These are phyloP conservation scores for Clamator glandarius DNA, from an alignment of 2,797 vertebrate species.

Conservation along the genomic window DNA sequence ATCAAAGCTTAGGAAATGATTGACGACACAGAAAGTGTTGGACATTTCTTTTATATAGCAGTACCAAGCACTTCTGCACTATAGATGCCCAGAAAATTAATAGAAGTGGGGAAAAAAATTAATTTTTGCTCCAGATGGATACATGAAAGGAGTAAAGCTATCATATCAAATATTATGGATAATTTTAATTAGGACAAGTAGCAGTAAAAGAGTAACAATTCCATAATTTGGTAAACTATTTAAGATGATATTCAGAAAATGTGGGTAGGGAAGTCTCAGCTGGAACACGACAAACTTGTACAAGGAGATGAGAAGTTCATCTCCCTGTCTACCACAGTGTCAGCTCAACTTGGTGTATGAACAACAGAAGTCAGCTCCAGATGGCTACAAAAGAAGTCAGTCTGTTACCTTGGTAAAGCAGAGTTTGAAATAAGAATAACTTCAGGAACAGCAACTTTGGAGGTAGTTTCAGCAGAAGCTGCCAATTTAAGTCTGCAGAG, in stretches of 20 bases:
- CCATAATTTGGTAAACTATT: neutral
- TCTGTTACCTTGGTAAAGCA: constrained; percentile 1
- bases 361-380: constrained; percentile 37
- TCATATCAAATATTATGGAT: neutral
- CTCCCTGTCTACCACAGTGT: neutral
- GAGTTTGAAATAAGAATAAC: neutral
- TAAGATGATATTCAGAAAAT: neutral
- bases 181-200: neutral
- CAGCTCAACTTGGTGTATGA: neutral
- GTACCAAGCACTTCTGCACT: neutral
- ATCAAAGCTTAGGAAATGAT: neutral
- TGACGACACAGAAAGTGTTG: neutral
- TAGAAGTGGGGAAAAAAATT: neutral
- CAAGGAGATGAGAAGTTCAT: neutral
- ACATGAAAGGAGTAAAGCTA: neutral
- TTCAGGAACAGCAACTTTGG: neutral
- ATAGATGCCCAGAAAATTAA: neutral
- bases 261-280: neutral
- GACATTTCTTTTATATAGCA: neutral
- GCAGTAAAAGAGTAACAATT: neutral
- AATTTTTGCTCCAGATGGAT: neutral
- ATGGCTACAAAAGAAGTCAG: constrained; percentile 14
- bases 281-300: neutral
- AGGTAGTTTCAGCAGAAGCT: neutral
- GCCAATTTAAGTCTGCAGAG: neutral